Base-by-base conservation (phyloP, 2,113 vertebrate genomes). In the Apteryx owenii region DNA sequence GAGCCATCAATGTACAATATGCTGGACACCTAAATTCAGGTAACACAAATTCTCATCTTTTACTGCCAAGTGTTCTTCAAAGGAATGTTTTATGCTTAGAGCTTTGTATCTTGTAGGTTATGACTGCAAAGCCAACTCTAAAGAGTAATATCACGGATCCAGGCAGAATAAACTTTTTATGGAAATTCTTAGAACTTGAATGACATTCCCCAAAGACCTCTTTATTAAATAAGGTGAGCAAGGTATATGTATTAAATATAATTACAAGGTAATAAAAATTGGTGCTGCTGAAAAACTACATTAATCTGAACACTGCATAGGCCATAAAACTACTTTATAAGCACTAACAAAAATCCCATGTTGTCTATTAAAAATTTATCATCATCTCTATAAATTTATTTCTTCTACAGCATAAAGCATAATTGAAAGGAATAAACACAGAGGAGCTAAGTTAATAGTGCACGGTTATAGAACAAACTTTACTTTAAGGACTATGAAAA, bases 381-480 rank as follows among this genome's bases (percentile, higher is more conserved):
- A 76, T n/a, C 44, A 54, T 53, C 33, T 7, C 40, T 88, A 88
- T 70, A 85, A 91, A 88, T n/a, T 8, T 89, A 61, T 84, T 91
- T 91, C 65, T 93, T 91, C 58, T 81, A 53, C 38, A 86, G 23
- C 42, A 80, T 66, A 95, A 89, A 85, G 19, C 48, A 88, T 86
- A 95, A 95, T 36, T 94, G 87, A 92, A 95, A 89, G n/a, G 53
- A 78, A 93, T 54, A 94, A 94, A 91, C 76, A 95, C 81, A 95
- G 42, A 95, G 14, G 42, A 33, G 48, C 31, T 82, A 71, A 50
- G 53, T 75, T 92, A 70, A 83, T n/a, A 93, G 71, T 29, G 53
- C 61, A 87, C 25, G 66, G 40, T 54, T 91, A 80, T 13, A 90
- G 82, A 93, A 81, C 4, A 68, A 94, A 81, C 10, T 66, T 89